Evolutionary conservation across 2,888 invertebrate genomes (phyloP).

Genomic region (Stegophylla sp.): DNA sequence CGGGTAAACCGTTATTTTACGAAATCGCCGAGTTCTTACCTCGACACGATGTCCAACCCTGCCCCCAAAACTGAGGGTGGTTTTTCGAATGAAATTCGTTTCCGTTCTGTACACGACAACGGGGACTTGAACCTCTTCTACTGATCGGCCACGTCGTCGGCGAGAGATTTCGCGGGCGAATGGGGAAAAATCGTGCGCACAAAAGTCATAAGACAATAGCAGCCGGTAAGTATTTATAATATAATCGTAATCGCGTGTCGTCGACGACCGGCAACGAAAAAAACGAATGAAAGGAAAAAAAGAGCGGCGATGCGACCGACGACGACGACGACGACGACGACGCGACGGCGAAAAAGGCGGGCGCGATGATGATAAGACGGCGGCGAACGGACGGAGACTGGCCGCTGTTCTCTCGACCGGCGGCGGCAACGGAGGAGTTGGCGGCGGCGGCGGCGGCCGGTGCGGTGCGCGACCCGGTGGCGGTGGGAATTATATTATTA

Average conservation of each 20-base stretch:
- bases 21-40: slow-evolving; percentile 10
- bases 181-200: too few species aligned
- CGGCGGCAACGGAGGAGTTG: background rate
- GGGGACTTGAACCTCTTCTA: too few species aligned
- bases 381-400: slow-evolving; percentile 43
- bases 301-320: background rate
- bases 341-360: slow-evolving; percentile 41
- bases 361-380: slow-evolving; percentile 30
- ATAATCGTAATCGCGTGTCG: too few species aligned
- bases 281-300: background rate
- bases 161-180: too few species aligned
- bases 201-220: too few species aligned
- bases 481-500: slow-evolving; percentile 25
- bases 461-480: background rate
- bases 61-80: background rate
- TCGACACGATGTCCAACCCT: background rate
- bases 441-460: background rate
- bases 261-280: background rate
- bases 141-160: background rate
- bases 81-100: too few species aligned
- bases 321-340: slow-evolving; percentile 8
- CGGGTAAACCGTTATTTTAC: slow-evolving; percentile 43
- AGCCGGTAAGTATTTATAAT: too few species aligned
- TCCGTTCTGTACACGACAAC: too few species aligned
- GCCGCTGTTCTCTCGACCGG: slow-evolving; percentile 15